These are phyloP conservation scores for Gambusia yucatana DNA, from an alignment of 2,797 vertebrate species.

Conservation along the genomic window DNA sequence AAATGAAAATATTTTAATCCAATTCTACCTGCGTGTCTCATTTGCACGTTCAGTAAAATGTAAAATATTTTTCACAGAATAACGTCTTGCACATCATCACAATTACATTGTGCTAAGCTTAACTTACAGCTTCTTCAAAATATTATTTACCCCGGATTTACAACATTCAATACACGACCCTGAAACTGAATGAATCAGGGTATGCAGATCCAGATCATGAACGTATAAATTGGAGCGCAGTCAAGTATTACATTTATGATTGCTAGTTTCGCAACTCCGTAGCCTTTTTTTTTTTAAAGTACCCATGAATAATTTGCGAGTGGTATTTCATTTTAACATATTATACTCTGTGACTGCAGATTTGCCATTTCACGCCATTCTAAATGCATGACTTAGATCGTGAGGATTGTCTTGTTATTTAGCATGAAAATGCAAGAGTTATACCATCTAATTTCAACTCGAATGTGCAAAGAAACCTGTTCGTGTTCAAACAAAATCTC, in stretches of 20 bases:
- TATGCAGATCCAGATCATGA: background rate
- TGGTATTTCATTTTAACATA: background rate
- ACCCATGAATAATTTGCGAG: background rate
- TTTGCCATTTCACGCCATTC: background rate
- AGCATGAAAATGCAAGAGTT: background rate
- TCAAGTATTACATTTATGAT: background rate
- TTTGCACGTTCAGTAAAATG: background rate
- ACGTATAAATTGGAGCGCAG: background rate
- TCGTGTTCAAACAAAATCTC: background rate
- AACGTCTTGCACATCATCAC: background rate
- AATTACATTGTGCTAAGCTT: background rate
- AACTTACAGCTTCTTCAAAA: background rate
- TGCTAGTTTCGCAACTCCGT: background rate
- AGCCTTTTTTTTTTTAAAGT: background rate
- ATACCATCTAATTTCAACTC: background rate
- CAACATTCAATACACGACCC: background rate
- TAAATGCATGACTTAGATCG: background rate
- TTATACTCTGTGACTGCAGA: background rate
- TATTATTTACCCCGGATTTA: background rate
- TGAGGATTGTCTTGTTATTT: background rate
- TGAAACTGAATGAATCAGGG: background rate
- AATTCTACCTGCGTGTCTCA: background rate
- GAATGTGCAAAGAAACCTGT: background rate
- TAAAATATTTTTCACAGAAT: background rate
- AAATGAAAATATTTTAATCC: background rate